Percentiles rank a stretch among this genome's conserved stretches.
phyloP scores from a whole-genome alignment of 2,888 invertebrate species.

The Monochamus alternatus region DNA sequence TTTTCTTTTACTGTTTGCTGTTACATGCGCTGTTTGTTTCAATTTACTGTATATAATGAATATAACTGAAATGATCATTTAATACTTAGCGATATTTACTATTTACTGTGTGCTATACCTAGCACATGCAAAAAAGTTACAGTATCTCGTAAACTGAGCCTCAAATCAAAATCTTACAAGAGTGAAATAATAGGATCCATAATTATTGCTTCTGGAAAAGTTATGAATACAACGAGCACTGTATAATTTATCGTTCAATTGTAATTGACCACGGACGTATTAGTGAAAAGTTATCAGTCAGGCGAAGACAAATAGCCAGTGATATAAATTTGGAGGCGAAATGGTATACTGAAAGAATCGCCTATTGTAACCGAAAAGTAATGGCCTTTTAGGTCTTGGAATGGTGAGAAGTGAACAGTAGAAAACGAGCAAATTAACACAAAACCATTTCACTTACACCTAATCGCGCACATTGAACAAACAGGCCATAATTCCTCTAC shows the following conservation, averaged over 20 bases:
- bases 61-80: too few species aligned
- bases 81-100: too few species aligned
- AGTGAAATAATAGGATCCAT: too few species aligned
- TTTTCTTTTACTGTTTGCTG: too few species aligned
- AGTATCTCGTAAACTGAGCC: too few species aligned
- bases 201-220: too few species aligned
- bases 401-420: constrained; percentile 32
- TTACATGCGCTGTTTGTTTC: too few species aligned
- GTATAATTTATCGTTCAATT: background rate
- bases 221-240: too few species aligned
- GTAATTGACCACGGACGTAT: background rate
- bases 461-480: constrained; percentile 59
- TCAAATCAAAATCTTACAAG: too few species aligned
- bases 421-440: constrained; percentile 60
- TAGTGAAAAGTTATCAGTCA: background rate
- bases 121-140: too few species aligned
- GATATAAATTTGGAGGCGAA: constrained; percentile 30
- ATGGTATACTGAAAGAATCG: constrained; percentile 29
- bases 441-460: constrained; percentile 55
- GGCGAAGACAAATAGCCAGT: constrained; percentile 1
- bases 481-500: constrained; percentile 61
- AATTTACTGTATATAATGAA: too few species aligned
- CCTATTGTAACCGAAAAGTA: constrained; percentile 37
- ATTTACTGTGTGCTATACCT: too few species aligned
- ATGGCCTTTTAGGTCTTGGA: constrained; percentile 30